A percentile compares a stretch with the other conserved stretches of the same genome.
phyloP scores from a whole-genome alignment of 2,113 vertebrate genomes.

The Python bivittatus region DNA sequence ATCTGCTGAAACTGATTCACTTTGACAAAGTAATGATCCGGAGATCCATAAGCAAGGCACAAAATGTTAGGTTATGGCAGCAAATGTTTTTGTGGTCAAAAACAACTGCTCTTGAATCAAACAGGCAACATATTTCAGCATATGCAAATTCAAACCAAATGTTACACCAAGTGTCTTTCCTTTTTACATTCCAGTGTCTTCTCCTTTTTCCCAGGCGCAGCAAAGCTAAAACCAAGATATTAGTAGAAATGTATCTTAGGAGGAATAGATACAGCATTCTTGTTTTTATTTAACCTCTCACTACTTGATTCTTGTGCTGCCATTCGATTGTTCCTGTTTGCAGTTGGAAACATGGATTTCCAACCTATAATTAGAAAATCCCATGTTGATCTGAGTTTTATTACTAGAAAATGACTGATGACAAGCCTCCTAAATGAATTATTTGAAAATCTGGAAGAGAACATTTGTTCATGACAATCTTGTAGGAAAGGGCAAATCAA shows the following conservation, averaged over 20 bases:
- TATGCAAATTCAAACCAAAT: slow-evolving; percentile 65
- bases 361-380: slow-evolving; percentile 67
- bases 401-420: slow-evolving; percentile 51
- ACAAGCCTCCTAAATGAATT: slow-evolving; percentile 14
- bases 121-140: slow-evolving; percentile 25
- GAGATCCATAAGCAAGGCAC: background rate
- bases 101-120: slow-evolving; percentile 26
- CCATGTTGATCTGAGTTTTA: slow-evolving; percentile 61
- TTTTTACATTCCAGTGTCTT: slow-evolving; percentile 50
- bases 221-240: slow-evolving; percentile 48
- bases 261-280: slow-evolving; percentile 57
- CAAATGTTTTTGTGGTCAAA: slow-evolving; percentile 31
- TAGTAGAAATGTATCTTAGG: slow-evolving; percentile 44
- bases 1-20: slow-evolving; percentile 29
- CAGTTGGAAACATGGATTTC: slow-evolving; percentile 38
- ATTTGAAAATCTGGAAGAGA: background rate
- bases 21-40: slow-evolving; percentile 26
- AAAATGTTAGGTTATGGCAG: slow-evolving; percentile 26
- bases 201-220: slow-evolving; percentile 43
- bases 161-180: slow-evolving; percentile 45
- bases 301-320: slow-evolving; percentile 53
- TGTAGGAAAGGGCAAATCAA: no score
- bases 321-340: slow-evolving; percentile 46
- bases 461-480: slow-evolving; percentile 10
- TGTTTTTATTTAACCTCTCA: slow-evolving; percentile 62